These are phyloP conservation scores for Hemistola chrysoprasaria DNA, from an alignment of 2,888 invertebrate genomes.

Conservation along the genomic window DNA sequence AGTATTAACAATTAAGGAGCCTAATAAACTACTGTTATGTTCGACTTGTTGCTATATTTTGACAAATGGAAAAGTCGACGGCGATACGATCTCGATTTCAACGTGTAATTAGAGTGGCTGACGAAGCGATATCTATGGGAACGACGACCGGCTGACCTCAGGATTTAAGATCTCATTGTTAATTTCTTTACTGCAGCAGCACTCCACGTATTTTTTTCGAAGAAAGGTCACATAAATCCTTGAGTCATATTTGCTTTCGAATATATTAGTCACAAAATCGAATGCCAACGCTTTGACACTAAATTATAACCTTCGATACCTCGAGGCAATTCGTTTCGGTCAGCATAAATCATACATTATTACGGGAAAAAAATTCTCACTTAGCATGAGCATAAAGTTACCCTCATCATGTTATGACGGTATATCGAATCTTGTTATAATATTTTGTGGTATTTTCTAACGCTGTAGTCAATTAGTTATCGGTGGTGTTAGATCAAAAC, in stretches of 20 bases:
- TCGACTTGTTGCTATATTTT: slow-evolving; percentile 38
- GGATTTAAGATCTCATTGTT: slow-evolving; percentile 55
- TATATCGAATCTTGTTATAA: slow-evolving; percentile 40
- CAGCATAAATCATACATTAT: slow-evolving; percentile 43
- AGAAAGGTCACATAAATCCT: slow-evolving; percentile 43
- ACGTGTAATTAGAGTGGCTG: slow-evolving; percentile 60
- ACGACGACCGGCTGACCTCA: slow-evolving; percentile 45
- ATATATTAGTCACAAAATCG: slow-evolving; percentile 61
- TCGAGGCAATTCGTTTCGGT: slow-evolving; percentile 40
- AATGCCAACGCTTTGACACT: slow-evolving; percentile 53
- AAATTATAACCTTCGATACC: slow-evolving; percentile 49
- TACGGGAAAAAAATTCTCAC: slow-evolving; percentile 32
- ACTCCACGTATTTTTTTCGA: slow-evolving; percentile 29
- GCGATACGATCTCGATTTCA: slow-evolving; percentile 45
- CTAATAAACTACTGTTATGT: slow-evolving; percentile 27
- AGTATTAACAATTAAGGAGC: slow-evolving; percentile 36
- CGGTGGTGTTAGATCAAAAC: slow-evolving; percentile 60
- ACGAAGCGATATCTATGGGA: slow-evolving; percentile 63
- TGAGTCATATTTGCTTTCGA: slow-evolving; percentile 44
- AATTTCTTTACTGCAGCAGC: slow-evolving; percentile 52
- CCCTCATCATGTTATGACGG: slow-evolving; percentile 38
- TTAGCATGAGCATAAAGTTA: slow-evolving; percentile 26
- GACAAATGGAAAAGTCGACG: slow-evolving; percentile 48
- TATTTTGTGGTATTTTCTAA: slow-evolving; percentile 53
- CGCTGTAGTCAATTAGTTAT: slow-evolving; percentile 68